These are phyloP conservation scores for Leptestheria dahalacensis DNA, from an alignment of 1,140 invertebrate species.

Conservation along the genomic window DNA sequence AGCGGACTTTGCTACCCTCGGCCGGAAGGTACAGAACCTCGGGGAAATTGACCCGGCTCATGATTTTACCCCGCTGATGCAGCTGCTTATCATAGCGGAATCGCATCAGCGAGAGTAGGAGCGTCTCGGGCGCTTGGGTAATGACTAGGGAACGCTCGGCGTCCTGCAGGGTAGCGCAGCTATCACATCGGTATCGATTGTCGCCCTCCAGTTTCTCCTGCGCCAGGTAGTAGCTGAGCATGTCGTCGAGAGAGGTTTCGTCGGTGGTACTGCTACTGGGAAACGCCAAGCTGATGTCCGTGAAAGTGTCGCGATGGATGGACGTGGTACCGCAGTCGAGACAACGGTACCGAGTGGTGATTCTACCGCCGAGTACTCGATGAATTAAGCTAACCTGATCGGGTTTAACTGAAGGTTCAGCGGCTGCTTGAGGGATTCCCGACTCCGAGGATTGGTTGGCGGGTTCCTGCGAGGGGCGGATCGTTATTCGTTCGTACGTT, in stretches of 20 bases:
- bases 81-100: slow-evolving; percentile 59
- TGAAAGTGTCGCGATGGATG: slow-evolving; percentile 53
- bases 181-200: slow-evolving; percentile 64
- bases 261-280: slow-evolving; percentile 32
- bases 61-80: slow-evolving; percentile 49
- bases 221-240: slow-evolving; percentile 56
- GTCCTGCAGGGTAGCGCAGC: slow-evolving; percentile 54
- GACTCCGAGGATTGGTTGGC: too few species aligned
- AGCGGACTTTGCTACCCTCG: slow-evolving; percentile 27
- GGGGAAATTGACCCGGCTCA: slow-evolving; percentile 28
- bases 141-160: slow-evolving; percentile 56
- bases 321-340: slow-evolving; percentile 49
- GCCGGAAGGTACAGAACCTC: slow-evolving; percentile 25
- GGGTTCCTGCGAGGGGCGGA: too few species aligned
- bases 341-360: slow-evolving; percentile 54
- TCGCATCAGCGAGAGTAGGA: slow-evolving; percentile 63
- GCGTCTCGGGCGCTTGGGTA: slow-evolving; percentile 49
- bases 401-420: neutral
- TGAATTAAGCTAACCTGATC: slow-evolving; percentile 36
- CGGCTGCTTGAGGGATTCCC: too few species aligned
- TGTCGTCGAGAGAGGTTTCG: slow-evolving; percentile 36
- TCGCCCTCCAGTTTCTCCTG: slow-evolving; percentile 61
- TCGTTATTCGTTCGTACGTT: too few species aligned
- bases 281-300: slow-evolving; percentile 65
- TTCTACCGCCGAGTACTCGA: slow-evolving; percentile 52